Evolutionary conservation across 1,140 invertebrate genomes (phyloP), one percentile per base, ranked within the genome.

Genomic region (Neodiprion virginianus): DNA sequence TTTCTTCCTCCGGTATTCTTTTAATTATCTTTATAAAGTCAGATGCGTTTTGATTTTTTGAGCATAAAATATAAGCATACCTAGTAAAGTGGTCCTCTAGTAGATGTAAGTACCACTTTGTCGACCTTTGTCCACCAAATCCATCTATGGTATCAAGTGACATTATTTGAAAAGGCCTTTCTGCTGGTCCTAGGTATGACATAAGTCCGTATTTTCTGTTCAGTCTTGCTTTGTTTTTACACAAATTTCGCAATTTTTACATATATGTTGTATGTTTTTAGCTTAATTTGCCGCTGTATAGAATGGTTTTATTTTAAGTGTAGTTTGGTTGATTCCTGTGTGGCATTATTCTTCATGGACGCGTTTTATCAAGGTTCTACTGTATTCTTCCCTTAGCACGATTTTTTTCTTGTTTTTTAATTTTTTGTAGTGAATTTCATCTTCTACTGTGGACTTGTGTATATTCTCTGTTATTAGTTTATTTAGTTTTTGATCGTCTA

Each of bases 211-310:
- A 81, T 76, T 80, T 82, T 17, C 72, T 71, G 76, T 80, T 11
- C 74, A 67, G 68, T 83, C 83, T 87, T 48, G 81, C 75, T 80
- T 87, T 86, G 68, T 86, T 86, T 77, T 83, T 75, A 84, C 81
- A 73, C 85, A 86, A 8, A 84, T 76, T 50, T 81, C 78, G 75
- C 80, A 86, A 12, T 48, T 74, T 76, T 75, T 76, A 80, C 84
- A 85, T 40, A 79, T 48, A 61, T 72, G 72, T 78, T 73, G 61
- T 67, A 80, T 79, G 67, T 78, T 76, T 48, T 74, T 72, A 17
- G 17, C 17, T 17, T 17, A 17, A 17, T 17, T 17, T 17, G 17
- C 21, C 48, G 75, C 48, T 79, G 28, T 68, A 17, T 17, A 17
- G 17, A 17, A 17, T 17, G 17, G 17, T 17, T 17, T 17, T 17